phyloP scores from a whole-genome alignment of 2,113 vertebrate species.

The Macquaria ambigua region DNA sequence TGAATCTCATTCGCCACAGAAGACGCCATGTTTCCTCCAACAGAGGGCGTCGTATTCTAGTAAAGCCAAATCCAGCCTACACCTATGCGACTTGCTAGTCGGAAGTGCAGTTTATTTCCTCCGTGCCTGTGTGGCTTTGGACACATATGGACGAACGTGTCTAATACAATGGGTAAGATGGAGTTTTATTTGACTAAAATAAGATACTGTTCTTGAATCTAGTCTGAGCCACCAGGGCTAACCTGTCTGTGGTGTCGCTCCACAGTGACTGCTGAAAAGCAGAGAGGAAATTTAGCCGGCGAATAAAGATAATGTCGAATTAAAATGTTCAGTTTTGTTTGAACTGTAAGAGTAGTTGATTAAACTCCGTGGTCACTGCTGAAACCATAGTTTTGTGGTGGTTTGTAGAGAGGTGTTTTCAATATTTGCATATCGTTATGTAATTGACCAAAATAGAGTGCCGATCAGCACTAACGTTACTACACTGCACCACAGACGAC shows the following conservation, averaged over 20 bases:
- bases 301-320: background rate
- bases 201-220: background rate
- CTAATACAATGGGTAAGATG: constrained; percentile 56
- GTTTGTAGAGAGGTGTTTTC: too few relatives aligned
- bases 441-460: background rate
- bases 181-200: accelerated
- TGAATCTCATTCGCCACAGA: too few relatives aligned
- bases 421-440: background rate
- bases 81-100: background rate
- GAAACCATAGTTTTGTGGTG: background rate
- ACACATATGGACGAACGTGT: constrained; percentile 20
- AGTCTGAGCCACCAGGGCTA: too few relatives aligned
- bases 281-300: background rate
- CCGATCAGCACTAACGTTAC: too few relatives aligned
- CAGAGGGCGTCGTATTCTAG: constrained; percentile 30
- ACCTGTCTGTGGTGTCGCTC: background rate
- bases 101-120: constrained; percentile 5
- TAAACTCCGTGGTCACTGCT: background rate
- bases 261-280: background rate
- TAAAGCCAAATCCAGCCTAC: background rate
- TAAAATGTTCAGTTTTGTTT: background rate
- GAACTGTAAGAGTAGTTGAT: background rate
- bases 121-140: background rate
- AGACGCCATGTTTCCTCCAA: background rate
- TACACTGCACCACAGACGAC: too few relatives aligned